Evolutionary conservation across 2,113 vertebrate species (phyloP).

Genomic region (Hippocampus guttulatus): DNA sequence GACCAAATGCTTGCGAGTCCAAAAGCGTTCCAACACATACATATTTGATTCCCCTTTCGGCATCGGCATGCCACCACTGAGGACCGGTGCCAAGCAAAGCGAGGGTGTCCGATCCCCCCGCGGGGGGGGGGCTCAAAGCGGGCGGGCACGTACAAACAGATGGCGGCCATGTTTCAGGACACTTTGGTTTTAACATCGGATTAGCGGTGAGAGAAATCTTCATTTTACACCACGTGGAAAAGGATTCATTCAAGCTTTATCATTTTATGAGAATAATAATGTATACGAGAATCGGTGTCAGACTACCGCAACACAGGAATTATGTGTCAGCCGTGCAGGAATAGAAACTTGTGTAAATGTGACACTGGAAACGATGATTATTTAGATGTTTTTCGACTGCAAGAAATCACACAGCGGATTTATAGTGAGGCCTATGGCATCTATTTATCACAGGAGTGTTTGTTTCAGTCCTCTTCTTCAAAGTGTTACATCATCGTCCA

Average conservation of each 20-base stretch:
- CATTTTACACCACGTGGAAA: constrained; percentile 21
- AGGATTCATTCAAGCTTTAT: neutral
- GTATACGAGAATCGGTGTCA: neutral
- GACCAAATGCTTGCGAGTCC: neutral
- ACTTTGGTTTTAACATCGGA: constrained; percentile 29
- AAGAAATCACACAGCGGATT: no score
- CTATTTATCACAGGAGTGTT: no score
- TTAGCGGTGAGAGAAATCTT: constrained; percentile 13
- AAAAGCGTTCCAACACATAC: constrained; percentile 22
- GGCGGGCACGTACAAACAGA: constrained; percentile 36
- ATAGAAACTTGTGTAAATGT: no score
- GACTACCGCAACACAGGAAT: neutral
- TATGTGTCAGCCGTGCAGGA: neutral
- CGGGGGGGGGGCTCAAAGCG: constrained; percentile 27
- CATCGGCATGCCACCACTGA: constrained; percentile 21
- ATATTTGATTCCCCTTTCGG: constrained; percentile 26
- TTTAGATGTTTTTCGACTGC: no score
- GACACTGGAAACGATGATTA: no score
- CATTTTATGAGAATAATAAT: neutral
- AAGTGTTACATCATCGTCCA: no score
- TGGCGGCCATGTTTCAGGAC: constrained; percentile 39
- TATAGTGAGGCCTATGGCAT: no score
- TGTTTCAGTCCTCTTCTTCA: no score
- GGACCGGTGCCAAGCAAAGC: constrained; percentile 23
- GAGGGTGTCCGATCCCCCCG: constrained; percentile 24